Percentiles rank a stretch among this genome's conserved stretches.
phyloP scores from a whole-genome alignment of 1,140 invertebrate species.

The Bombus superbus region DNA sequence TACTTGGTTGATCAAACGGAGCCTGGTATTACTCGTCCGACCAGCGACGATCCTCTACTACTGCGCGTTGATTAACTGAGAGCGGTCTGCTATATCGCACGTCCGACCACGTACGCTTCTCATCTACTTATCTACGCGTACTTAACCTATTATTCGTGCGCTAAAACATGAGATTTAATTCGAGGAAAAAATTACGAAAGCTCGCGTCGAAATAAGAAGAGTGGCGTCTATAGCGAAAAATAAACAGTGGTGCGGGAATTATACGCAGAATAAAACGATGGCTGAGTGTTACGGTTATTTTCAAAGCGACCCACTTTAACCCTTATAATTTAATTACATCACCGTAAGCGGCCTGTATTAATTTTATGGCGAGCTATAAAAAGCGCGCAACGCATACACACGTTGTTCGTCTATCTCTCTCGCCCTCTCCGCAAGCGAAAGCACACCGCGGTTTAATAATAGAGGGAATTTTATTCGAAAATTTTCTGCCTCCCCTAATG shows the following conservation, averaged over 20 bases:
- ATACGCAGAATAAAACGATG: constrained; percentile 1
- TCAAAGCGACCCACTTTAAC: constrained; percentile 42
- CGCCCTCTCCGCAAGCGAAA: not conserved
- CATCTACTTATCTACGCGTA: not conserved
- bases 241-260: not conserved
- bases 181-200: not conserved
- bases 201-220: not conserved
- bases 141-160: not conserved
- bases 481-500: not conserved
- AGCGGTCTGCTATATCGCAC: not conserved
- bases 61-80: not conserved
- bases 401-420: not conserved
- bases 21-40: too few species aligned
- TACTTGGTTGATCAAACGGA: too few species aligned
- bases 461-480: constrained; percentile 5
- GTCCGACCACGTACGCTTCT: too few species aligned
- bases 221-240: not conserved
- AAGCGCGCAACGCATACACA: not conserved
- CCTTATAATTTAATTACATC: constrained; percentile 47
- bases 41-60: not conserved
- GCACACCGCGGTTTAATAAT: constrained; percentile 21
- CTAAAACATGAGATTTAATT: not conserved
- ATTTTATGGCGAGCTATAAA: constrained; percentile 23
- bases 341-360: constrained; percentile 18
- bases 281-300: constrained; percentile 32